These are phyloP conservation scores for Limnephilus rhombicus DNA, from an alignment of 2,888 invertebrate species.

Conservation along the genomic window DNA sequence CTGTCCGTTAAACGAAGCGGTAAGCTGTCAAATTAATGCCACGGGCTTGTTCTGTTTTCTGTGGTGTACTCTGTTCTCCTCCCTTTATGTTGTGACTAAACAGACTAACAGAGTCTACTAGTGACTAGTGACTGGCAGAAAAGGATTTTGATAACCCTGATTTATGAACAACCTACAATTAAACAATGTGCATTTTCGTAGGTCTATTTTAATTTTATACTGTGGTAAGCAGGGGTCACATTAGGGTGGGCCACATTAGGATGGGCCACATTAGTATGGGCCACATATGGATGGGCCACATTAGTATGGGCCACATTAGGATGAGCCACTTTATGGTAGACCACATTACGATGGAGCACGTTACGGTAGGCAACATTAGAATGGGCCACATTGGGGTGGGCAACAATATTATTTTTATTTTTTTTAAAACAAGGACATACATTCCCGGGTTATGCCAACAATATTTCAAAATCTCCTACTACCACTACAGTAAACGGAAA, in stretches of 20 bases:
- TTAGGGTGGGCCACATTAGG: background rate
- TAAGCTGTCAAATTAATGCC: background rate
- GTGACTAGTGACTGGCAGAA: background rate
- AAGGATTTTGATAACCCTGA: background rate
- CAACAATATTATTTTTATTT: too few relatives aligned
- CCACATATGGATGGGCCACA: too few relatives aligned
- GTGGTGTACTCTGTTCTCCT: background rate
- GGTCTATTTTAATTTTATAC: background rate
- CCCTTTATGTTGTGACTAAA: background rate
- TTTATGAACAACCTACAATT: background rate
- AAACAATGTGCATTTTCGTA: background rate
- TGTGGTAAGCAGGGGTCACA: background rate
- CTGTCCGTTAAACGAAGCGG: background rate
- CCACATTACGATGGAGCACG: too few relatives aligned
- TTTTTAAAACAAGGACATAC: too few relatives aligned
- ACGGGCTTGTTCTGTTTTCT: background rate
- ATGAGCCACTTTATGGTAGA: too few relatives aligned
- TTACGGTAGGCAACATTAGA: too few relatives aligned
- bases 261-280: too few relatives aligned
- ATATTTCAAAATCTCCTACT: too few relatives aligned
- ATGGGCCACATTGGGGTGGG: too few relatives aligned
- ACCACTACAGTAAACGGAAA: too few relatives aligned
- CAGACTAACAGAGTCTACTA: background rate
- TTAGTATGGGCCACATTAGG: too few relatives aligned
- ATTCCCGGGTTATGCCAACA: too few relatives aligned